phyloP scores from a whole-genome alignment of 2,888 invertebrate species.

The Sarcophaga subvicina region DNA sequence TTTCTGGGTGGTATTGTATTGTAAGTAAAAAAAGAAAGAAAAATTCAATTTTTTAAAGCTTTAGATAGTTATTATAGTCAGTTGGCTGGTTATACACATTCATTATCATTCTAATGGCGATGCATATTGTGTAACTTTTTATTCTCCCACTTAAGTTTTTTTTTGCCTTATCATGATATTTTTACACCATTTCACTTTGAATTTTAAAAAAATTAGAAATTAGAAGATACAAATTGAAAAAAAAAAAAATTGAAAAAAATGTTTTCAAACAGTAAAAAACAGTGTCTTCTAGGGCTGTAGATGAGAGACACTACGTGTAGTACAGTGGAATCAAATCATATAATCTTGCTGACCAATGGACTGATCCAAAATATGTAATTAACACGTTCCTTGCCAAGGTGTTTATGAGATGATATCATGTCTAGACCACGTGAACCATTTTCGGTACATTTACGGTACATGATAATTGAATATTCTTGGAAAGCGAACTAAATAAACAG shows the following conservation, averaged over 20 bases:
- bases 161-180: not conserved
- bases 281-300: too few relatives aligned
- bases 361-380: too few relatives aligned
- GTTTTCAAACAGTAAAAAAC: not conserved
- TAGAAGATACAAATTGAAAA: not conserved
- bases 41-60: not conserved
- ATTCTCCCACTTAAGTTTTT: not conserved
- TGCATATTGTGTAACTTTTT: not conserved
- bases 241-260: too few relatives aligned
- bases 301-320: too few relatives aligned
- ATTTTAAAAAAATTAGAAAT: not conserved
- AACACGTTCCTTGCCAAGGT: too few relatives aligned
- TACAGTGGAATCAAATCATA: too few relatives aligned
- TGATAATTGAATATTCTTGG: too few relatives aligned
- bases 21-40: conserved; percentile 83
- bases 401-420: too few relatives aligned
- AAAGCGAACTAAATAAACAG: too few relatives aligned
- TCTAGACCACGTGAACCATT: too few relatives aligned
- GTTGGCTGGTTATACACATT: not conserved
- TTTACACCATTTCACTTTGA: not conserved
- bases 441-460: too few relatives aligned
- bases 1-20: conserved; percentile 90
- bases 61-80: not conserved
- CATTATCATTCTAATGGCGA: not conserved
- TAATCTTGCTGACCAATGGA: too few relatives aligned